These are phyloP conservation scores for Notospermus geniculatus DNA, from an alignment of 1,140 invertebrate genomes.

Conservation along the genomic window DNA sequence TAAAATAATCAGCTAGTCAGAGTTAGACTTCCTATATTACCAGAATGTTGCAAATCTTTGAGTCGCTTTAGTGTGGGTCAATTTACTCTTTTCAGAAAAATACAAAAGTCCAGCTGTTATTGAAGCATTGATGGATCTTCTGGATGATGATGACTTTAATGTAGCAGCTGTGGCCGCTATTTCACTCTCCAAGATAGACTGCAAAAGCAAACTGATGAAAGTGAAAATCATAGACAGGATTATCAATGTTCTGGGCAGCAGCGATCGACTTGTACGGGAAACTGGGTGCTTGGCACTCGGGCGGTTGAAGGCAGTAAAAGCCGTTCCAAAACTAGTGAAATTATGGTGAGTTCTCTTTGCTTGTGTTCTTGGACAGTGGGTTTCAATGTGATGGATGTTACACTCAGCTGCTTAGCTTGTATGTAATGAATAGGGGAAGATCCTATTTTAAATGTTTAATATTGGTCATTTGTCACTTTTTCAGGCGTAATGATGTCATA, in stretches of 20 bases:
- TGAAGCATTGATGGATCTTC: conserved; percentile 33
- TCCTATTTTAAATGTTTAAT: no score
- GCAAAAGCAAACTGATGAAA: conserved; percentile 23
- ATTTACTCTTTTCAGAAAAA: conserved; percentile 30
- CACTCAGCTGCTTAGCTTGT: no score
- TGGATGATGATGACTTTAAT: conserved; percentile 34
- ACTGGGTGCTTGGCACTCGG: conserved; percentile 42
- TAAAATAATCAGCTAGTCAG: no score
- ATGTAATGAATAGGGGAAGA: no score
- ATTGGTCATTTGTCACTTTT: no score
- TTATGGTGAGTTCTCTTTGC: conserved; percentile 33
- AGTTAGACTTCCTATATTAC: no score
- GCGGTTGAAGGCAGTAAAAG: conserved; percentile 31
- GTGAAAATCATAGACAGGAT: conserved; percentile 19
- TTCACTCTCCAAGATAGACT: conserved; percentile 33
- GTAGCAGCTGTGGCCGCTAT: conserved; percentile 36
- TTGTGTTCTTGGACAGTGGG: no score
- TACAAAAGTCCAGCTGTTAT: conserved; percentile 39
- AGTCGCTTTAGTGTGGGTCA: no score
- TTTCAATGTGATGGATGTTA: no score
- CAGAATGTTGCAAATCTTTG: no score
- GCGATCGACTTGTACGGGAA: conserved; percentile 41
- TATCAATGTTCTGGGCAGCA: conserved; percentile 34
- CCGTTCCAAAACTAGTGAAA: conserved; percentile 36
- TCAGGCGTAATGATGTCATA: conserved; percentile 46